These are phyloP conservation scores for Nicator chloris DNA, from an alignment of 2,113 vertebrate genomes.

Conservation along the genomic window DNA sequence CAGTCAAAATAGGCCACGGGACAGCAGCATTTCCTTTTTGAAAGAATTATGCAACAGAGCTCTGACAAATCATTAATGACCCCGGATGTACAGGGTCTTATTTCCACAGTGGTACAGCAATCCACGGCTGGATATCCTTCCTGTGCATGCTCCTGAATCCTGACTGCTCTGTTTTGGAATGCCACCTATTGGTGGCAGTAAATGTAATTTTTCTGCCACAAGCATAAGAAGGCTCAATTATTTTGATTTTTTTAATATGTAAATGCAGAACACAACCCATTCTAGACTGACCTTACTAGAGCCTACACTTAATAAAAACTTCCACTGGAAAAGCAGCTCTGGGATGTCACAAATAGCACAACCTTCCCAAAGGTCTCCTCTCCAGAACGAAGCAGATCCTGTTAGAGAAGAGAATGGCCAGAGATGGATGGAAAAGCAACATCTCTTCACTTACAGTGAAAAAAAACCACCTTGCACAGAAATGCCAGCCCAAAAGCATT, in stretches of 20 bases:
- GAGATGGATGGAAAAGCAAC: not conserved
- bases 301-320: not conserved
- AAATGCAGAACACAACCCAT: not conserved
- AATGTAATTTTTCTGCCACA: not conserved
- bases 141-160: not conserved
- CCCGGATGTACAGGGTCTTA: not conserved
- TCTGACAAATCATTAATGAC: not conserved
- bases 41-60: not conserved
- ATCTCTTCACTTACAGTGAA: not conserved
- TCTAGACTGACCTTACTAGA: not conserved
- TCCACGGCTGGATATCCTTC: not conserved
- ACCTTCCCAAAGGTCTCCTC: not conserved
- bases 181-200: constrained; percentile 26
- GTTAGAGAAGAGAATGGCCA: not conserved
- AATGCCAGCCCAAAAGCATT: not conserved
- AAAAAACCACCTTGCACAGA: not conserved
- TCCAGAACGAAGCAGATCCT: not conserved
- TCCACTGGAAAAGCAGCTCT: not conserved
- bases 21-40: not conserved
- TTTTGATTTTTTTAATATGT: not conserved
- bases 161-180: constrained; percentile 23
- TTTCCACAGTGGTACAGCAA: not conserved
- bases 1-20: not conserved
- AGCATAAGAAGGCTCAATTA: not conserved
- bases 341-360: not conserved